Evolutionary conservation across 1,140 invertebrate species (phyloP).

Genomic region (Dreissena polymorpha): DNA sequence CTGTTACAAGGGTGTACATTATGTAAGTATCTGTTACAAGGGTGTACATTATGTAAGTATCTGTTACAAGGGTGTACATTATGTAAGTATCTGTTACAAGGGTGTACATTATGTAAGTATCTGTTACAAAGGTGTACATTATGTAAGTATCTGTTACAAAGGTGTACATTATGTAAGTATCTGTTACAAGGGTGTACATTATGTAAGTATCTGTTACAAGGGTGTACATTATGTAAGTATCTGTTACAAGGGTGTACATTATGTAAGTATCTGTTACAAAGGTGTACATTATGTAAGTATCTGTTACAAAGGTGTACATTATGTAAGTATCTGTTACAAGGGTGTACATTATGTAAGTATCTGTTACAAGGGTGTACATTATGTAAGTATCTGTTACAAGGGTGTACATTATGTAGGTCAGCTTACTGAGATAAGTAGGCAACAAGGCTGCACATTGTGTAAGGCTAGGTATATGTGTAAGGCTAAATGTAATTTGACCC

Average conservation of each 20-base stretch:
- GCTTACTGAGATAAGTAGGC: background rate
- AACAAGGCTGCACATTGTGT: no score
- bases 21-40: background rate
- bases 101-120: background rate
- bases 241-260: background rate
- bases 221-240: background rate
- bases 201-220: background rate
- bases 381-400: background rate
- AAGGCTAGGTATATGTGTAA: no score
- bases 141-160: no score
- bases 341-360: background rate
- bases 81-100: background rate
- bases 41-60: background rate
- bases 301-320: background rate
- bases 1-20: background rate
- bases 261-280: no score
- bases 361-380: background rate
- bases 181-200: background rate
- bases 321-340: background rate
- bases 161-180: background rate
- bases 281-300: background rate
- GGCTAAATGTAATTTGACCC: no score
- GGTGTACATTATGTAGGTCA: background rate
- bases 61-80: background rate
- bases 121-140: background rate